phyloP scores from a whole-genome alignment of 2,797 vertebrate species.

The Propithecus deckenii region DNA sequence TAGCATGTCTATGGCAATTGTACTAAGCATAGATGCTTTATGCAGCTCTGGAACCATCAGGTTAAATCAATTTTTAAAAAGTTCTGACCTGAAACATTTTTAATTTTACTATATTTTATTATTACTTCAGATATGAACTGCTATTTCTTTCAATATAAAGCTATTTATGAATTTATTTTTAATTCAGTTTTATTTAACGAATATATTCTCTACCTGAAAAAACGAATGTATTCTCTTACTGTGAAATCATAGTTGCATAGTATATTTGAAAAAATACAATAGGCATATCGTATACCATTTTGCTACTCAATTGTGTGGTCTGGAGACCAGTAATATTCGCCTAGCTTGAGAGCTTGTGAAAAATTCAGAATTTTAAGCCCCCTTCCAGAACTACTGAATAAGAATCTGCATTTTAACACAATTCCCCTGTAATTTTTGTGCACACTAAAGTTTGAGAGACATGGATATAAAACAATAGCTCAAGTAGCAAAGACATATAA shows the following conservation, averaged over 20 bases:
- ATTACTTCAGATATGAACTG: neutral
- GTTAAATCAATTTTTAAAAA: neutral
- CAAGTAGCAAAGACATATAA: neutral
- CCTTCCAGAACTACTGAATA: neutral
- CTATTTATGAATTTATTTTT: neutral
- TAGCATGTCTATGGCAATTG: neutral
- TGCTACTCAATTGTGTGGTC: neutral
- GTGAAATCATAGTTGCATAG: neutral
- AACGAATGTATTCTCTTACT: neutral
- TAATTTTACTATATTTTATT: neutral
- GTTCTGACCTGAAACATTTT: neutral
- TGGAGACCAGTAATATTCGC: neutral
- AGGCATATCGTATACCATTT: neutral
- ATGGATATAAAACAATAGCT: neutral
- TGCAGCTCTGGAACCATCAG: neutral
- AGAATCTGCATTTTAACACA: neutral
- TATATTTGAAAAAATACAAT: neutral
- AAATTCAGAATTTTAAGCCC: neutral
- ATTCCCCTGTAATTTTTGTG: neutral
- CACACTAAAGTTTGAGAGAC: neutral
- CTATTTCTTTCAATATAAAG: neutral
- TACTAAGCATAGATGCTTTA: neutral
- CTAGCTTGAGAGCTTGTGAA: neutral
- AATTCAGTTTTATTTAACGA: neutral
- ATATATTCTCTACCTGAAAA: neutral